phyloP scores from a whole-genome alignment of 1,140 invertebrate genomes.

The Cepaea nemoralis region DNA sequence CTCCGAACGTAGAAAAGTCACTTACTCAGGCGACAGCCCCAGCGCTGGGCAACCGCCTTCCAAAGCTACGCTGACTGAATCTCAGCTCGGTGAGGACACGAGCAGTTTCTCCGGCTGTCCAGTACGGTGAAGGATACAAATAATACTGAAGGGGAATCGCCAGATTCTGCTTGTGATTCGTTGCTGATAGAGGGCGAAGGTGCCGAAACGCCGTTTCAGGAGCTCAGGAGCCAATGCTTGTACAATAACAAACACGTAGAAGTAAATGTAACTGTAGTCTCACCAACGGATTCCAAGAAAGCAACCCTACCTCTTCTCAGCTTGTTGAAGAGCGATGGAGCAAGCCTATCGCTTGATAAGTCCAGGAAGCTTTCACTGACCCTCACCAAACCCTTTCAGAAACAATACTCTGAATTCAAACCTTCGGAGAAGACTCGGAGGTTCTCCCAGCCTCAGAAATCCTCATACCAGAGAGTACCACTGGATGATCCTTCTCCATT shows the following conservation, averaged over 20 bases:
- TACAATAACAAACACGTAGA: not conserved
- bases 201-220: not conserved
- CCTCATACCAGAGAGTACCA: constrained; percentile 27
- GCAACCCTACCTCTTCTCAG: not conserved
- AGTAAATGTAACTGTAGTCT: constrained; percentile 13
- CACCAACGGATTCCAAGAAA: not conserved
- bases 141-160: not conserved
- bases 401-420: not conserved
- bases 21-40: not conserved
- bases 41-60: not conserved
- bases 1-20: constrained; percentile 31
- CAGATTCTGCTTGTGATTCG: not conserved
- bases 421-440: not conserved
- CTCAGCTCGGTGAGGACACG: not conserved
- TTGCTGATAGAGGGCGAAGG: not conserved
- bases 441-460: constrained; percentile 25
- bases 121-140: not conserved
- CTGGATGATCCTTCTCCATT: constrained; percentile 30
- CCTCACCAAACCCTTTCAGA: not conserved
- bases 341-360: not conserved
- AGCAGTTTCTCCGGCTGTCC: not conserved
- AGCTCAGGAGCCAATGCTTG: not conserved
- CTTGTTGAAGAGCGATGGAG: not conserved
- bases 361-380: constrained; percentile 25
- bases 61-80: not conserved